phyloP scores from a whole-genome alignment of 2,113 vertebrate genomes.

The Myiagra hebetior region DNA sequence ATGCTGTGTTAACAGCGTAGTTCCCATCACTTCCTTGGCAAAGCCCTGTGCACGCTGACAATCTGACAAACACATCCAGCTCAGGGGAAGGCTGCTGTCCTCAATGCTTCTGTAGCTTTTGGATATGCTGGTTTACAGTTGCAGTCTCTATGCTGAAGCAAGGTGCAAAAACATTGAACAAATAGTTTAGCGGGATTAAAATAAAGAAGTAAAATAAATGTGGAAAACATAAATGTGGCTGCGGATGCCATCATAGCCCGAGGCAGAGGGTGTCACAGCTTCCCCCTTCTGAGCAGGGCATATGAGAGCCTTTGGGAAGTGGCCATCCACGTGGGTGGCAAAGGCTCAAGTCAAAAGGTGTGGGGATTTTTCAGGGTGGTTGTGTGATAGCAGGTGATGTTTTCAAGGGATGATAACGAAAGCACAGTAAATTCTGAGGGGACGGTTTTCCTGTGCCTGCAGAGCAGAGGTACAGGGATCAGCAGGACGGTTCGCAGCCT shows the following conservation, averaged over 20 bases:
- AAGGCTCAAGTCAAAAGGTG: background rate
- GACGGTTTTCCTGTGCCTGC: accelerated
- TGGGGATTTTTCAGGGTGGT: background rate
- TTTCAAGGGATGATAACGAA: background rate
- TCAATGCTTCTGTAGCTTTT: background rate
- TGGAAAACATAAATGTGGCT: background rate
- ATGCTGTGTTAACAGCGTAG: background rate
- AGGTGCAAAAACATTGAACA: background rate
- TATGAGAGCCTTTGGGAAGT: accelerated
- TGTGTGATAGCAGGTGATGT: background rate
- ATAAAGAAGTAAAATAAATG: background rate
- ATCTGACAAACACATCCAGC: background rate
- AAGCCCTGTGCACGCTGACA: background rate
- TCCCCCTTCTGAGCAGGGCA: accelerated
- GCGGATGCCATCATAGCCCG: background rate
- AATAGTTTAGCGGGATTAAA: background rate
- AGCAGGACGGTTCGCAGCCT: accelerated
- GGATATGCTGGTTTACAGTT: background rate
- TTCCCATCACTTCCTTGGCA: background rate
- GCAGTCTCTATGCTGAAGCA: background rate
- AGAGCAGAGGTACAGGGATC: background rate
- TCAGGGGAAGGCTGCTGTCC: background rate
- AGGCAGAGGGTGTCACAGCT: accelerated
- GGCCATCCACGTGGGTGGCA: accelerated
- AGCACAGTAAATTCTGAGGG: accelerated